A percentile compares a stretch with the other conserved stretches of the same genome.
These are phyloP conservation scores for Perca flavescens DNA, from an alignment of 2,113 vertebrate genomes.

Conservation along the genomic window DNA sequence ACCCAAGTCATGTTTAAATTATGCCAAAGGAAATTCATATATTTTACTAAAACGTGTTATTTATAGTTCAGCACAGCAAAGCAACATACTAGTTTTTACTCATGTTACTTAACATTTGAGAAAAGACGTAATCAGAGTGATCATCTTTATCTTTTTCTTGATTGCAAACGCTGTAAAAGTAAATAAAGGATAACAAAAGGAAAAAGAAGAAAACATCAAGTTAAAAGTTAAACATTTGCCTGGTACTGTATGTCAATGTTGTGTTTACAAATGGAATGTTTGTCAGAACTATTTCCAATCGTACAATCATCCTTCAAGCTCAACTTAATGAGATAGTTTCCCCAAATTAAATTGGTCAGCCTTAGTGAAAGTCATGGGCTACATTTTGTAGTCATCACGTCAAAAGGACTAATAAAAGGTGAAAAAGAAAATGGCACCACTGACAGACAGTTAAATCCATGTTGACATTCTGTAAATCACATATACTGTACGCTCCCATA, in stretches of 20 bases:
- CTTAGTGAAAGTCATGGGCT: background rate
- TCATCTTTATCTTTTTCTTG: too few relatives aligned
- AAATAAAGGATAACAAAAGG: too few relatives aligned
- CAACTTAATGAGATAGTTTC: too few relatives aligned
- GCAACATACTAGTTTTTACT: background rate
- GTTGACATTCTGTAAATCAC: background rate
- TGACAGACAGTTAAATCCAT: background rate
- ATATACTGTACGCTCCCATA: background rate
- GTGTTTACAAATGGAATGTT: too few relatives aligned
- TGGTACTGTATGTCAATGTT: too few relatives aligned
- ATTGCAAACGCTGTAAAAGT: too few relatives aligned
- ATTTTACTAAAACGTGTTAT: conserved; percentile 36
- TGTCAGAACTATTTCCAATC: too few relatives aligned
- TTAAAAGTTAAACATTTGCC: too few relatives aligned
- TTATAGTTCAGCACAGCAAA: conserved; percentile 35
- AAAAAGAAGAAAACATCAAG: too few relatives aligned
- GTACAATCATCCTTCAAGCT: too few relatives aligned
- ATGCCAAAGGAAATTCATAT: conserved; percentile 35
- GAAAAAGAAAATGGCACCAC: background rate
- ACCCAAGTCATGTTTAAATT: conserved; percentile 51
- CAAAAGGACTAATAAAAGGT: background rate
- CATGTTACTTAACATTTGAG: conserved; percentile 6
- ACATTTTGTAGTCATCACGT: background rate
- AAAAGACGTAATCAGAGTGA: background rate
- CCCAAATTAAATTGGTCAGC: background rate